Evolutionary conservation across 2,888 invertebrate genomes (phyloP).

Genomic region (Metallyticus violacea): DNA sequence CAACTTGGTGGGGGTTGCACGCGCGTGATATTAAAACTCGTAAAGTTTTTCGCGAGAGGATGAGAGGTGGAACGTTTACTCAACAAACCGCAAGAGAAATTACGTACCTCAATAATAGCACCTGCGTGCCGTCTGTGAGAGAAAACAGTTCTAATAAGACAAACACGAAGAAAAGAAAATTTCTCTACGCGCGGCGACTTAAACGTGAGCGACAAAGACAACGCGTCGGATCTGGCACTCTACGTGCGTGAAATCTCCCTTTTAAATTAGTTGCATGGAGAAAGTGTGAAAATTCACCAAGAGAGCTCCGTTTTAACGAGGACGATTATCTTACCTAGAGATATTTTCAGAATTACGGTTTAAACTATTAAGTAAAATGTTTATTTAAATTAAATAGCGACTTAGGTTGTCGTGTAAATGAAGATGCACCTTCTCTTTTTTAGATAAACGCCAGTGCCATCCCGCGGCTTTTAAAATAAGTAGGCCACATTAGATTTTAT

Average conservation of each 20-base stretch:
- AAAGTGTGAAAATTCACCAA: background rate
- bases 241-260: background rate
- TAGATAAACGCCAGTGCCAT: too few relatives aligned
- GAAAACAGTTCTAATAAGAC: too few relatives aligned
- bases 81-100: slow-evolving; percentile 23
- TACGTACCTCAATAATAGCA: slow-evolving; percentile 31
- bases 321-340: too few relatives aligned
- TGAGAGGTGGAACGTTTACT: background rate
- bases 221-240: background rate
- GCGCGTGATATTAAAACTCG: slow-evolving; percentile 33
- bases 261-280: background rate
- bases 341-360: too few relatives aligned
- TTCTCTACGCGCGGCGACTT: background rate
- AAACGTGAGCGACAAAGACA: background rate
- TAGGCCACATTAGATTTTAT: too few relatives aligned
- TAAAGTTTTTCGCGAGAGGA: slow-evolving; percentile 23
- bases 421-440: too few relatives aligned
- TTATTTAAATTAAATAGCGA: too few relatives aligned
- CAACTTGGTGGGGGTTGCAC: background rate
- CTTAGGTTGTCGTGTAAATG: too few relatives aligned
- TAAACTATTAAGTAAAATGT: too few relatives aligned
- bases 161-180: background rate
- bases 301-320: too few relatives aligned
- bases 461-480: too few relatives aligned
- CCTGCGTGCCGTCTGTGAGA: slow-evolving; percentile 26